These are phyloP conservation scores for Pitangus sulphuratus DNA, from an alignment of 2,797 vertebrate species.

Conservation along the genomic window DNA sequence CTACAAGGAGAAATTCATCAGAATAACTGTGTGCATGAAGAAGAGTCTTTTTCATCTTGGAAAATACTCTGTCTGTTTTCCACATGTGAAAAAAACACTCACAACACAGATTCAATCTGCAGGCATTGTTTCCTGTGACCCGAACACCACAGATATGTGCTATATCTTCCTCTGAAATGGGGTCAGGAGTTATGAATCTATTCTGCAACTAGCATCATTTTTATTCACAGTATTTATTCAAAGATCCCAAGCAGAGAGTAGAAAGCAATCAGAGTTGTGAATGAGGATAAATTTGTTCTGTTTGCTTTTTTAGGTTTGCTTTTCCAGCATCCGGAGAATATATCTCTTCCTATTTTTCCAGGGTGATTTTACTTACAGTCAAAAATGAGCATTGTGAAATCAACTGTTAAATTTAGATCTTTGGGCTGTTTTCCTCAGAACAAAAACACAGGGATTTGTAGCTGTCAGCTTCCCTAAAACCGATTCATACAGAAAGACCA, in stretches of 20 bases:
- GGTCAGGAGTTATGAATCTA: not conserved
- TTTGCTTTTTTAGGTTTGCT: not conserved
- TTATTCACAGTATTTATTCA: not conserved
- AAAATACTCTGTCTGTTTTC: not conserved
- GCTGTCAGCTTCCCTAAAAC: conserved; percentile 40
- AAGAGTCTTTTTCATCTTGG: not conserved
- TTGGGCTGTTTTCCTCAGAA: conserved; percentile 48
- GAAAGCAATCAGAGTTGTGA: not conserved
- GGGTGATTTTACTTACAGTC: conserved; percentile 37
- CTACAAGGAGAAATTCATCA: not conserved
- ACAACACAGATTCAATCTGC: not conserved
- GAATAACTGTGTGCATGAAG: not conserved
- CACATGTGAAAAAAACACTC: not conserved
- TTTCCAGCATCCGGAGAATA: not conserved
- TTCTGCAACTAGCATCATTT: not conserved
- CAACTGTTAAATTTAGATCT: conserved; percentile 64
- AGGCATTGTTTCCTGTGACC: not conserved
- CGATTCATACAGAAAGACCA: conserved; percentile 9
- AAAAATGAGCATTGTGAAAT: conserved; percentile 62
- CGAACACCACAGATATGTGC: not conserved
- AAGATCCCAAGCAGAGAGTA: not conserved
- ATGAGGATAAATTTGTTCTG: not conserved
- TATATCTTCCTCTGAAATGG: not conserved
- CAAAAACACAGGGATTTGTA: conserved; percentile 50
- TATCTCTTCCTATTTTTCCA: conserved; percentile 34